phyloP scores from a whole-genome alignment of 2,113 vertebrate genomes.

The Aptenodytes patagonicus region DNA sequence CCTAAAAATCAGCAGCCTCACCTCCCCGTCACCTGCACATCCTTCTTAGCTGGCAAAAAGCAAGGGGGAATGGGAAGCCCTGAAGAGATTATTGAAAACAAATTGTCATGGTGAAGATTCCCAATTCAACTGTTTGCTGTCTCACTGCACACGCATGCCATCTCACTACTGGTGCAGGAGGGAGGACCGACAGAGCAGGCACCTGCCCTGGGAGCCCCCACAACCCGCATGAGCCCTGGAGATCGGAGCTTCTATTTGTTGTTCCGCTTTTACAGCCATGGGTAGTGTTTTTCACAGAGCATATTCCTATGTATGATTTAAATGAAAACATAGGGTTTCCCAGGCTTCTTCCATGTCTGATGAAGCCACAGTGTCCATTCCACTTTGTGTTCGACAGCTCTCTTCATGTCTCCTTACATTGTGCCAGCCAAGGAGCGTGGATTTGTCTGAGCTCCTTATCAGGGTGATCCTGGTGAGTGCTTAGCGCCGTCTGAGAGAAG shows the following conservation, averaged over 20 bases:
- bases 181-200: neutral
- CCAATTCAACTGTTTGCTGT: neutral
- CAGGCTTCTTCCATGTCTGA: neutral
- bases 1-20: neutral
- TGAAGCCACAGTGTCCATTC: neutral
- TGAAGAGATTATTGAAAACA: neutral
- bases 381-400: neutral
- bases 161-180: neutral
- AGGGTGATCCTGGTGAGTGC: neutral
- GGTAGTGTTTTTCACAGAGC: neutral
- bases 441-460: neutral
- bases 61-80: neutral
- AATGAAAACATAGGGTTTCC: neutral
- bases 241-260: fast-evolving
- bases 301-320: neutral
- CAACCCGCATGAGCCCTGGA: fast-evolving
- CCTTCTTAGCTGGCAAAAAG: neutral
- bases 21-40: neutral
- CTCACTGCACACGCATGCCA: fast-evolving
- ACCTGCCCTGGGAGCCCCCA: fast-evolving
- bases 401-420: neutral
- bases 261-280: neutral
- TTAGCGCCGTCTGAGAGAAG: neutral
- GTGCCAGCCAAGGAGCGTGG: neutral
- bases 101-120: neutral